Base-by-base conservation (phyloP, 2,797 vertebrate genomes). In the Sebastes variabilis region DNA sequence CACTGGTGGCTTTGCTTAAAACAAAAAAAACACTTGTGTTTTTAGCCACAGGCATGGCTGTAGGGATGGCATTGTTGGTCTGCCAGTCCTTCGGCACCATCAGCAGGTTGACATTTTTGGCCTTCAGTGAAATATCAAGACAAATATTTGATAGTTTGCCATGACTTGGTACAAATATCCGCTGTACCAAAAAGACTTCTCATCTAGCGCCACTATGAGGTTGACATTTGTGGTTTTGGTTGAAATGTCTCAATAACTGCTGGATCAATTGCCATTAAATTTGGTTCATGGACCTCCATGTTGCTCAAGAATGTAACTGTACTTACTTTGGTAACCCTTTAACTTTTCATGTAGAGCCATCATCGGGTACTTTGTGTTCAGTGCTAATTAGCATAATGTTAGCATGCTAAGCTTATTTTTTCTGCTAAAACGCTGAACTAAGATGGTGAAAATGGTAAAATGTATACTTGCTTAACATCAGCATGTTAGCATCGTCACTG, bases 11-110 rank as follows among this genome's bases (percentile, higher is more conserved):
- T 54, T 54, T 0, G 52, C n/a, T 54, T 11, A 52, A 52, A 52
- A 52, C 16, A 52, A 42, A 16, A 16, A 36, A 42, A 42, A 42
- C 2, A 42, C 14, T 16, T 16, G 0, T 16, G 38, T 16, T 42
- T 42, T 42, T 42, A 42, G 38, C 0, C 38, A 42, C 0, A 42
- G 14, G 38, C 38, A 42, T 42, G 38, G 38, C 38, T 46, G 0
- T 2, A 24, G 14, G 12, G 30, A 49, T 8, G 3, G 36, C 12
- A 14, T 0, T 3, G 24, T 27, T 3, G 0, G 30, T 12, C n/a
- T 16, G 20, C 5, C 36, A 2, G 24, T 8, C 38, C 38, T 32
- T 18, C 12, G 27, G 6, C 25, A 27, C 6, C 14, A 55, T 8
- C 20, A 70, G 46, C 12, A 46, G 49, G 60, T 27, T 27, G 6